Base-by-base conservation (phyloP, 2,888 invertebrate genomes). In the Eristalis tenax region DNA sequence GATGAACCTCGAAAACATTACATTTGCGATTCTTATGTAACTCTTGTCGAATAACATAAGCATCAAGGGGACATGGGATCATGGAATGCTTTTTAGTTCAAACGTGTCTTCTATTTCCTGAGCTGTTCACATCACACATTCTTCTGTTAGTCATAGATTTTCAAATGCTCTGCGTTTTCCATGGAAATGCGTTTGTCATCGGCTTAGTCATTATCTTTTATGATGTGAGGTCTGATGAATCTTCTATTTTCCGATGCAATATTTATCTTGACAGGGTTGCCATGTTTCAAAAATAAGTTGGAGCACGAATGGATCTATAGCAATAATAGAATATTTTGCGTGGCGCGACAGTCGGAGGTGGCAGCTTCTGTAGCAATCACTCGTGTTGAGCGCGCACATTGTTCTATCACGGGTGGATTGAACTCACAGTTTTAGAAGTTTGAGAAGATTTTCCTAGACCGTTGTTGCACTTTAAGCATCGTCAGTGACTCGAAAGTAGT, bases 141-240 rank as follows among this genome's bases (percentile, higher is more conserved):
- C 6, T 40, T 56, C 15, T 43, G 5, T 15, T n/a, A 43, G 70
- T 64, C 78, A 70, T 57, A 70, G 38, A 18, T 78, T 64, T 22
- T 64, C 56, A 50, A 40, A 70, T 70, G 10, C 32, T 71, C 22
- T 15, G 35, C 22, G 61, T 38, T 68, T 70, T 8, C 28, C 15
- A 28, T 38, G 69, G 56, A 63, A 26, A 28, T 28, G 8, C 28
- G 69, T 28, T 63, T 63, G 50, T 18, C 18, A 50, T 50, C 50
- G 18, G 50, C 26, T 18, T 70, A 64, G 69, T 65, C 56, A 23
- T 77, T 35, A 57, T 78, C 56, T 28, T 35, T 38, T n/a, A 70
- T 26, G 35, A 35, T 18, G 4, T 2, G 8, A 10, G 8, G 18
- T 18, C 18, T 50, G n/a, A 50, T n/a, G 50, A 50, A 18, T 50